Conservation (phyloP, 2,797 vertebrate species). For the Margarornis squamiger region DNA sequence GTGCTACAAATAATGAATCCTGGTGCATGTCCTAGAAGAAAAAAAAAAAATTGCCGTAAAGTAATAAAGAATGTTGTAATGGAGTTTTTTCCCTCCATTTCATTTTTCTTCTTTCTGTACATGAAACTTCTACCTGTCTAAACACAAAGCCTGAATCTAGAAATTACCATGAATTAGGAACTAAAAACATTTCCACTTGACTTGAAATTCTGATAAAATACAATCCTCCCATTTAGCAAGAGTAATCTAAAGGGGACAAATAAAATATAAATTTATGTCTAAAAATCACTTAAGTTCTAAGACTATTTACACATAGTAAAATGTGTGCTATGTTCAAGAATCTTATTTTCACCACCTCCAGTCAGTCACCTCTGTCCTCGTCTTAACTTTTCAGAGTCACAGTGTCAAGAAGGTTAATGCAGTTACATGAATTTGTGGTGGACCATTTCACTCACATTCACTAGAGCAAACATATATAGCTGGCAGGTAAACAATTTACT, state of each 20-base stretch:
- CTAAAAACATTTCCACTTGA: background rate
- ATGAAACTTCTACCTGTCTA: background rate
- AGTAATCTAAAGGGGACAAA: background rate
- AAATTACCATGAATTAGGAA: background rate
- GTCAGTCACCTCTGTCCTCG: background rate
- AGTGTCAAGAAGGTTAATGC: slow-evolving; percentile 34
- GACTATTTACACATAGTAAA: background rate
- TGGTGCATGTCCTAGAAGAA: background rate
- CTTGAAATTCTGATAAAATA: background rate
- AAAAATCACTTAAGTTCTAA: background rate
- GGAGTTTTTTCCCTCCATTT: background rate
- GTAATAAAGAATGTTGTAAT: background rate
- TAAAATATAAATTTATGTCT: background rate
- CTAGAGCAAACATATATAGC: background rate
- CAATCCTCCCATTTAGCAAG: background rate
- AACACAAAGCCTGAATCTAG: background rate
- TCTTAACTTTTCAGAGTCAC: background rate
- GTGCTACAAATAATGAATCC: slow-evolving; percentile 19
- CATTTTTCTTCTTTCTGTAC: background rate
- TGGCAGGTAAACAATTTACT: slow-evolving; percentile 40
- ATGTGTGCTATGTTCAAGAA: background rate
- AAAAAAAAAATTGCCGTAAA: background rate
- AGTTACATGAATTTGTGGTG: slow-evolving; percentile 41
- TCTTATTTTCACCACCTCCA: background rate
- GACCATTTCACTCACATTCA: slow-evolving; percentile 13